A percentile compares a stretch with the other conserved stretches of the same genome.
Conservation (phyloP, 2,888 invertebrate genomes). For the Empis livida region DNA sequence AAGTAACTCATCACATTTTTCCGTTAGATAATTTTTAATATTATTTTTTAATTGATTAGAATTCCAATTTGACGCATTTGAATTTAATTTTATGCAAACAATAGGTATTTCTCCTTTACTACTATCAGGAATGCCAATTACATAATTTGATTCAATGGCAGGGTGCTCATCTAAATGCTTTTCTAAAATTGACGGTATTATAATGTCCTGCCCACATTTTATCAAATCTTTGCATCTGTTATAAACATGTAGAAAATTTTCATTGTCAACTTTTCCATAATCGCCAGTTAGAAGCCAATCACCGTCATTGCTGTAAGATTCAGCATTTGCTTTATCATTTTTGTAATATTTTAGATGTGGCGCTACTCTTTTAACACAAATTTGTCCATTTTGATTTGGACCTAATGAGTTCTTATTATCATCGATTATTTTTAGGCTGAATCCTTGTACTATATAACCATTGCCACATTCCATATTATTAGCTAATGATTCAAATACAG, state of each 20-base stretch:
- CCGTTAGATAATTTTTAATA: no score
- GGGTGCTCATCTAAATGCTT: neutral
- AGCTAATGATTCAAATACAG: no score
- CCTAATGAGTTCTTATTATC: constrained; percentile 2
- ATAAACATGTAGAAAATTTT: neutral
- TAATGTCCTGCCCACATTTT: neutral
- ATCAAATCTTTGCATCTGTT: neutral
- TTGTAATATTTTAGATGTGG: constrained; percentile 3
- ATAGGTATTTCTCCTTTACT: constrained; percentile 5
- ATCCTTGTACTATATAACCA: no score
- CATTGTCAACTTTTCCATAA: constrained; percentile 1
- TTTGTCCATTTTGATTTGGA: neutral
- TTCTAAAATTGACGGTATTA: neutral
- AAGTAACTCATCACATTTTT: neutral
- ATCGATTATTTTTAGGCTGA: neutral
- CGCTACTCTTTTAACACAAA: neutral
- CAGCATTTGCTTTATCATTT: neutral
- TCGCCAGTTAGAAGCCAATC: constrained; percentile 1
- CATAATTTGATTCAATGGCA: neutral
- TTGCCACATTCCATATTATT: no score
- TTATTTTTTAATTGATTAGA: no score
- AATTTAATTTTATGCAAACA: constrained; percentile 1
- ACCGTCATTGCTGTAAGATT: neutral
- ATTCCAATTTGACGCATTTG: no score
- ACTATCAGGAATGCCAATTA: constrained; percentile 5